phyloP scores from a whole-genome alignment of 2,797 vertebrate species.

The Furcifer pardalis region DNA sequence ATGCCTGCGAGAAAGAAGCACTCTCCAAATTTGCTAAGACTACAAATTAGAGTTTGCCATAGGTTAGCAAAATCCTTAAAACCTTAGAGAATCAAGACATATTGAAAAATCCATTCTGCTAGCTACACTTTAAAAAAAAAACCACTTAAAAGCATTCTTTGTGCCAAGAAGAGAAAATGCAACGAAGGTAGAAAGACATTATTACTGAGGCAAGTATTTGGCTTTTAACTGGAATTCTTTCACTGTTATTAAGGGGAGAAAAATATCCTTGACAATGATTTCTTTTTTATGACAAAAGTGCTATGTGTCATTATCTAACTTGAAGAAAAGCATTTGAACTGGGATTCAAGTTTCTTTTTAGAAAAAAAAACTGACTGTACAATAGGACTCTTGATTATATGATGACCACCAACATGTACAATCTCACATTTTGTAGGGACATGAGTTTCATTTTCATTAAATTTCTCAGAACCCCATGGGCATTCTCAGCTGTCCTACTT shows the following conservation, averaged over 20 bases:
- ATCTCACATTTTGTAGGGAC: not conserved
- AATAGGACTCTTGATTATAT: constrained; percentile 33
- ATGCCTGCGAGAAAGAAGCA: constrained; percentile 58
- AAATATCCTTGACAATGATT: constrained; percentile 37
- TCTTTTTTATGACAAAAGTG: constrained; percentile 61
- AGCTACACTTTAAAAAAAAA: constrained; percentile 42
- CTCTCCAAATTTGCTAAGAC: constrained; percentile 24
- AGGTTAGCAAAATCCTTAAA: constrained; percentile 62
- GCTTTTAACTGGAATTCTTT: constrained; percentile 59
- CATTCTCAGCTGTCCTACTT: not conserved
- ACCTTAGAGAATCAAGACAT: constrained; percentile 57
- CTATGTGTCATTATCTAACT: constrained; percentile 48
- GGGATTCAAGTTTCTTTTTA: constrained; percentile 30
- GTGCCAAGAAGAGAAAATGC: constrained; percentile 59
- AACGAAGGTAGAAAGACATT: constrained; percentile 55
- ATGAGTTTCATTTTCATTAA: not conserved
- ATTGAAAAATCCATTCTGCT: constrained; percentile 64
- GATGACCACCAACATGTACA: not conserved
- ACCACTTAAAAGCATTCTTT: constrained; percentile 60
- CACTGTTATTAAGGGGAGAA: constrained; percentile 66
- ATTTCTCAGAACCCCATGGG: not conserved
- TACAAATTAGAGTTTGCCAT: constrained; percentile 52
- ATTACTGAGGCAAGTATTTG: constrained; percentile 43
- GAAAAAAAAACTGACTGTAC: constrained; percentile 36
- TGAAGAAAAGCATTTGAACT: constrained; percentile 48